Percentiles rank a stretch among this genome's conserved stretches.
Conservation (phyloP, 2,888 invertebrate species). For the Eueremaeus valkanovi region DNA sequence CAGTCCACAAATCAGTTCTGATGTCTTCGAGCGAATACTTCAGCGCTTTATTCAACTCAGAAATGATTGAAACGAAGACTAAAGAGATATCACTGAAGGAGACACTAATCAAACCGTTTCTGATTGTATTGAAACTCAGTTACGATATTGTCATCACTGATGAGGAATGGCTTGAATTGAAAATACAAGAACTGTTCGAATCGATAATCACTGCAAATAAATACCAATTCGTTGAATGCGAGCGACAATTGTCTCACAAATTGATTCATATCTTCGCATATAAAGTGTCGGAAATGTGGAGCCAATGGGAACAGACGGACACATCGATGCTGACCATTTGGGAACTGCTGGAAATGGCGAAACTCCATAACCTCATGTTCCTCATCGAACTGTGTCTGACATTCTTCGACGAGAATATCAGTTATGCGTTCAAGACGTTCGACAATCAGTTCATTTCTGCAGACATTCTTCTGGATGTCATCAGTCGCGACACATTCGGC, state of each 20-base stretch:
- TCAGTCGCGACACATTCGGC: conserved; percentile 7
- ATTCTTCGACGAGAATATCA: conserved; percentile 17
- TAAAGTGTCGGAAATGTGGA: neutral
- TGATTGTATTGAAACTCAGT: conserved; percentile 14
- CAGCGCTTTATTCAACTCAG: conserved; percentile 28
- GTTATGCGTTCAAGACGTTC: conserved; percentile 13
- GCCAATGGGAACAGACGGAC: neutral
- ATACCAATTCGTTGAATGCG: conserved; percentile 31
- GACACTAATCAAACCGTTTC: conserved; percentile 31
- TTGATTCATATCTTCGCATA: conserved; percentile 20
- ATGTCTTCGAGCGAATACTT: conserved; percentile 33
- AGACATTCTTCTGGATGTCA: conserved; percentile 24
- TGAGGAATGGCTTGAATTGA: conserved; percentile 16
- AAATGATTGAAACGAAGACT: conserved; percentile 24
- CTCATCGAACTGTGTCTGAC: neutral
- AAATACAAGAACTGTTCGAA: conserved; percentile 20
- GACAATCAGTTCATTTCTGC: conserved; percentile 31
- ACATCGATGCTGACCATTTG: neutral
- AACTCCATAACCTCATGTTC: conserved; percentile 29
- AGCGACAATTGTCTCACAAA: conserved; percentile 13
- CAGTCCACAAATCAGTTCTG: conserved; percentile 25
- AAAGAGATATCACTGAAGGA: conserved; percentile 26
- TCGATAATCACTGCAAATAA: conserved; percentile 29
- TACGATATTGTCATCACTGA: conserved; percentile 5
- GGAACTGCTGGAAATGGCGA: conserved; percentile 30